A percentile compares a stretch with the other conserved stretches of the same genome.
Evolutionary conservation across 2,113 vertebrate species (phyloP).

Genomic region (Phaethon lepturus): DNA sequence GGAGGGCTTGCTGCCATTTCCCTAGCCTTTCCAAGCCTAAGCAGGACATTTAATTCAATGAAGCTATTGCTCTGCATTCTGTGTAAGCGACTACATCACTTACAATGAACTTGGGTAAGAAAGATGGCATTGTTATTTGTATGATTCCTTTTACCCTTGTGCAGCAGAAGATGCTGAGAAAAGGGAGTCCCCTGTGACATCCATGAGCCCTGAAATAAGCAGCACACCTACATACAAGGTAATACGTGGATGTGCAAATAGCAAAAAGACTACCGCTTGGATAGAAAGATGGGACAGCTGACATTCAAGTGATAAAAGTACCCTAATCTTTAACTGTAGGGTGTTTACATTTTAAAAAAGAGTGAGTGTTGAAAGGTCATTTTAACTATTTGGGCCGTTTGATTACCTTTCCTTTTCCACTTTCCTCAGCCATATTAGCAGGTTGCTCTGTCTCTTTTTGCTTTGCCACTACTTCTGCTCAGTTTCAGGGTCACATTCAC

Average conservation of each 20-base stretch:
- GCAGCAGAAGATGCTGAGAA: not conserved
- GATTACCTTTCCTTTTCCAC: not conserved
- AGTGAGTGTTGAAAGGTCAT: not conserved
- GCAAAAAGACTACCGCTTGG: not conserved
- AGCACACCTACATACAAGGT: not conserved
- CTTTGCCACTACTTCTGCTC: not conserved
- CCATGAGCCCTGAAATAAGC: rapidly evolving
- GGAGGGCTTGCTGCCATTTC: rapidly evolving
- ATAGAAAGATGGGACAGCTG: not conserved
- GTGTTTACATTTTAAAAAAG: not conserved
- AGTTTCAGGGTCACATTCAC: not conserved
- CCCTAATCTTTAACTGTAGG: not conserved
- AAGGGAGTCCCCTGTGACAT: not conserved
- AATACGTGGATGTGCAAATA: not conserved
- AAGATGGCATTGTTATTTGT: not conserved
- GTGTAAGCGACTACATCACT: rapidly evolving
- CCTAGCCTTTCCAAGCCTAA: not conserved
- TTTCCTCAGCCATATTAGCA: not conserved
- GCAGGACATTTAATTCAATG: too few species aligned
- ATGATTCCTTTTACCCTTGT: not conserved
- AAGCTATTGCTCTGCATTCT: not conserved
- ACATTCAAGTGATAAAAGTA: not conserved
- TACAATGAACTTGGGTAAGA: rapidly evolving
- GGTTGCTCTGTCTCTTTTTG: not conserved
- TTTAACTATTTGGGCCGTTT: not conserved